Evolutionary conservation across 2,888 invertebrate species (phyloP), one percentile per base, ranked within the genome.

Genomic region (Penaeus monodon): DNA sequence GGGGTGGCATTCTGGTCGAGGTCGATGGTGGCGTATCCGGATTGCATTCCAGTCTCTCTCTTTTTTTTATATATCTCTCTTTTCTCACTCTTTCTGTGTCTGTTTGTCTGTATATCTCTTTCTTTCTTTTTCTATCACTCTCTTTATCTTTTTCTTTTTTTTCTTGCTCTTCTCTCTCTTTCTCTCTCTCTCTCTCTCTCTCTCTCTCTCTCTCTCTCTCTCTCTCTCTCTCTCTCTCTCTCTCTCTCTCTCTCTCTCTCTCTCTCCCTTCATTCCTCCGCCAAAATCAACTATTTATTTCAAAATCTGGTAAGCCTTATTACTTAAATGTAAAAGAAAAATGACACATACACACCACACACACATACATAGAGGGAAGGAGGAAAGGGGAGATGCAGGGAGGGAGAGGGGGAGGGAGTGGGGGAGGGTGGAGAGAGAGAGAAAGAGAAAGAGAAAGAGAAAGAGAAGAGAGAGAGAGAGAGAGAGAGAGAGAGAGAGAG

Each of bases 341-440:
- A 44, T n/a, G n/a, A 44, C 2, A 38, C n/a, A 8, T 33, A 24
- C 79, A 79, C 79, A 79, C 66, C 80, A 10, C 78, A n/a, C 24
- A 65, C 65, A 27, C 20, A 33, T 80, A 20, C 0, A 65, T 64
- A 17, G 38, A 81, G 49, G 57, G 57, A n/a, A n/a, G 44, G 77
- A 22, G 38, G 24, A 17, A 57, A 14, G n/a, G 29, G 12, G 17
- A 24, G n/a, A 27, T 29, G 33, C 49, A 1, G 29, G 17, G 49
- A 17, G 17, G 8, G 27, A 29, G 81, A 17, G 29, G 24, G 0
- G 68, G 24, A 14, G 12, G 12, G 2, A 27, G 70, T 20, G 17
- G 44, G 8, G 70, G 57, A 22, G 63, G 12, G 17, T 29, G 27
- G 24, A 24, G 17, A 38, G 6, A 29, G 3, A 24, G 8, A 14